A percentile compares a stretch with the other conserved stretches of the same genome.
These are phyloP conservation scores for Pasiphila rectangulata DNA, from an alignment of 2,888 invertebrate genomes.

Conservation along the genomic window DNA sequence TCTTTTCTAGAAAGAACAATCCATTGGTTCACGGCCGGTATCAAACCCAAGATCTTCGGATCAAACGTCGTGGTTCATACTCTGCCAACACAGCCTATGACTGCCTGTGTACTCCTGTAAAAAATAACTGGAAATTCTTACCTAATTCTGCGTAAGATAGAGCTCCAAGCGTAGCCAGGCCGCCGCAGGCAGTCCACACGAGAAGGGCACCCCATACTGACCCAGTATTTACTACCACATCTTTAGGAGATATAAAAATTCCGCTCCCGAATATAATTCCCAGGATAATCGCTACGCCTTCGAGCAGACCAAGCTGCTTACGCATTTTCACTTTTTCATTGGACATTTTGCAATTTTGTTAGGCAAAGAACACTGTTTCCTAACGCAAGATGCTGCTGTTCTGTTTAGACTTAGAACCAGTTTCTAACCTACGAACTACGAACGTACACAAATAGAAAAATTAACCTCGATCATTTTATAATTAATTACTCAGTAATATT, in stretches of 20 bases:
- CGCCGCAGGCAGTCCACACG: conserved; percentile 93
- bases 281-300: conserved; percentile 96
- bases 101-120: too few species aligned
- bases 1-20: too few species aligned
- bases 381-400: background rate
- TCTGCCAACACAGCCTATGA: too few species aligned
- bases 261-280: conserved; percentile 97
- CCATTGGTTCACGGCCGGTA: too few species aligned
- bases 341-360: conserved; percentile 45
- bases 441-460: background rate
- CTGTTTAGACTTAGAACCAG: background rate
- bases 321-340: conserved; percentile 88
- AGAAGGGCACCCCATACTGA: conserved; percentile 93
- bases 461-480: conserved; percentile 4
- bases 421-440: conserved; percentile 10
- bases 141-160: conserved; percentile 98
- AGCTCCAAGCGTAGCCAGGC: conserved; percentile 95
- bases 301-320: conserved; percentile 92
- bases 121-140: conserved; percentile 34
- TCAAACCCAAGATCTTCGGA: too few species aligned
- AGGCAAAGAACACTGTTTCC: background rate
- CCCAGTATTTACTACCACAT: conserved; percentile 93
- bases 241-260: conserved; percentile 97
- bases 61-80: too few species aligned
- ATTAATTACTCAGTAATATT: too few species aligned